Evolutionary conservation across 2,113 vertebrate genomes (phyloP).

Genomic region (Strix uralensis): DNA sequence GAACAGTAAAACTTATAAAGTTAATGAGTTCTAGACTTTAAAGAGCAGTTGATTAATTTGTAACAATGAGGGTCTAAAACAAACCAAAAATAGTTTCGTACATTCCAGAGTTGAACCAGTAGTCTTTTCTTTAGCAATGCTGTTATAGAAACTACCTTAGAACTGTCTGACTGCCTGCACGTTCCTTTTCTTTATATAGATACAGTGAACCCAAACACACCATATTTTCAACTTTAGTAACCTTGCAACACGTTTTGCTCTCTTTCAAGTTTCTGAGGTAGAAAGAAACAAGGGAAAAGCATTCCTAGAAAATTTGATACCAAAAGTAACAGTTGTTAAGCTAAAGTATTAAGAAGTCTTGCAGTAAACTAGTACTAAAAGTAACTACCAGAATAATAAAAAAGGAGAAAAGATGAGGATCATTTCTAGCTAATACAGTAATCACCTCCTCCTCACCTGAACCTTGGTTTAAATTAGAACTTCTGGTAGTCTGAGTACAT

Average conservation of each 20-base stretch:
- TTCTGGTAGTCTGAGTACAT: neutral
- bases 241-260: neutral
- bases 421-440: neutral
- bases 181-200: neutral
- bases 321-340: neutral
- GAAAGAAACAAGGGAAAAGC: neutral
- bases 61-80: constrained; percentile 76
- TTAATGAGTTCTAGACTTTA: constrained; percentile 84
- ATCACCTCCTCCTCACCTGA: neutral
- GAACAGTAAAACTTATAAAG: constrained; percentile 76
- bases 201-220: neutral
- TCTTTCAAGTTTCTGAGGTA: neutral
- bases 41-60: constrained; percentile 81
- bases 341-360: neutral
- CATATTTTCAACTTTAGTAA: neutral
- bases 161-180: neutral
- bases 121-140: constrained; percentile 31
- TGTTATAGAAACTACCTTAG: constrained; percentile 12
- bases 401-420: neutral
- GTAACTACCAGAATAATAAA: neutral
- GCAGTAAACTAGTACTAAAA: neutral
- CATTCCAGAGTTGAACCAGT: constrained; percentile 69
- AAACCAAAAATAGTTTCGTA: constrained; percentile 77
- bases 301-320: neutral
- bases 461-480: neutral